Base-by-base conservation (phyloP, 2,888 invertebrate species). In the Drosophila picticornis region DNA sequence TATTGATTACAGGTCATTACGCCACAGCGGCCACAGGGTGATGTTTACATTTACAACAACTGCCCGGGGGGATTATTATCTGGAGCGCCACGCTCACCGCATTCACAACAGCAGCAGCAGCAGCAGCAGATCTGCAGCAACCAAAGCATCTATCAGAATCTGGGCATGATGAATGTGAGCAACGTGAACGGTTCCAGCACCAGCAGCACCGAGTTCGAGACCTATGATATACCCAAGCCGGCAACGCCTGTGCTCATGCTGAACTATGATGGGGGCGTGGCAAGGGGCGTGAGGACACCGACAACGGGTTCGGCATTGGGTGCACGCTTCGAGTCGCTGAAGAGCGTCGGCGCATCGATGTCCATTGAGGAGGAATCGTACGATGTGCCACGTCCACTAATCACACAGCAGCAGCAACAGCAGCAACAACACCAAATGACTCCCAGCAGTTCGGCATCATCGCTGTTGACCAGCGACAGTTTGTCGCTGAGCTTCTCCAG, bases 21-120 rank as follows among this genome's bases (percentile, higher is more conserved):
- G 69, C 96, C 96, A 43, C 95, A 96, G 92, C 95, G 95, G 92
- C 9, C 25, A 46, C 95, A 95, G 93, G 96, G 96, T 85, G 96
- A 96, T 92, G 95, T 96, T 56, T 96, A 96, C 93, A 93, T 96
- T 77, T 96, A 96, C 93, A 96, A 96, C 92, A 96, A 96, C 92
- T 94, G 95, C 91, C 95, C 95, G 74, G 59, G 81, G 77, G 71
- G 79, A 60, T 72, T 77, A 55, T 78, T 83, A 63, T 68, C 68
- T 51, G 70, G 66, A 36, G 40, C 57, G 40, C 68, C 75, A 40
- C 82, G 75, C 40, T 79, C 57, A 31, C 69, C 77, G 57, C 74
- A 75, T 52, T 74, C 64, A 9, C 68, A 91, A 71, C 91, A 55
- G 16, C 34, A 53, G 7, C 68, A 89, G 72, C 55, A 36, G 4